A percentile compares a stretch with the other conserved stretches of the same genome.
Conservation (phyloP, 2,113 vertebrate genomes). For the Silurus meridionalis region DNA sequence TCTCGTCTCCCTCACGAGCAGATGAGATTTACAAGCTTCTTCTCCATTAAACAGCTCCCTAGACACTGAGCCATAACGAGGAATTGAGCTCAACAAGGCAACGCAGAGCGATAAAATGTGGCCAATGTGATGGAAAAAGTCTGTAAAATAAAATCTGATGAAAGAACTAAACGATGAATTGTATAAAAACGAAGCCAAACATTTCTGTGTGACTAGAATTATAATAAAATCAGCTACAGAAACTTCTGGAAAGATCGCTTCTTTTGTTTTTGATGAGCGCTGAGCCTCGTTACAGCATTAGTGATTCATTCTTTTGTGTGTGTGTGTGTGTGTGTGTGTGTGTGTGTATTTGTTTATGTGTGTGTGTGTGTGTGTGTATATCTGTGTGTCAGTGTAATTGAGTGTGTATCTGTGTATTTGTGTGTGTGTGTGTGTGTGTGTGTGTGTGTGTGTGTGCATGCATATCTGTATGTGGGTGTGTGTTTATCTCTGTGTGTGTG, state of each 20-base stretch:
- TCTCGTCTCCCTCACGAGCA: background rate
- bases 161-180: background rate
- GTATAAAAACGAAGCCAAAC: background rate
- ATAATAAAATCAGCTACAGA: background rate
- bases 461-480: too few species aligned
- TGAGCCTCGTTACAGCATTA: too few species aligned
- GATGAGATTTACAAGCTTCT: slow-evolving; percentile 20
- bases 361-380: too few species aligned
- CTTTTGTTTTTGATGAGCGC: background rate
- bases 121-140: background rate
- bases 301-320: too few species aligned
- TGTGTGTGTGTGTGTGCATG: too few species aligned
- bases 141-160: background rate
- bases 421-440: background rate
- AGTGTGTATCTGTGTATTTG: too few species aligned
- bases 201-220: background rate
- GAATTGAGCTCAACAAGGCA: background rate
- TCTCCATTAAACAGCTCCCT: background rate
- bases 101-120: background rate
- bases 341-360: too few species aligned
- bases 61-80: background rate
- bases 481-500: too few species aligned
- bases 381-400: background rate
- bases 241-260: background rate
- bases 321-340: too few species aligned